A percentile compares a stretch with the other conserved stretches of the same genome.
These are phyloP conservation scores for Zaprionus lachaisei DNA, from an alignment of 1,140 invertebrate species.

Conservation along the genomic window DNA sequence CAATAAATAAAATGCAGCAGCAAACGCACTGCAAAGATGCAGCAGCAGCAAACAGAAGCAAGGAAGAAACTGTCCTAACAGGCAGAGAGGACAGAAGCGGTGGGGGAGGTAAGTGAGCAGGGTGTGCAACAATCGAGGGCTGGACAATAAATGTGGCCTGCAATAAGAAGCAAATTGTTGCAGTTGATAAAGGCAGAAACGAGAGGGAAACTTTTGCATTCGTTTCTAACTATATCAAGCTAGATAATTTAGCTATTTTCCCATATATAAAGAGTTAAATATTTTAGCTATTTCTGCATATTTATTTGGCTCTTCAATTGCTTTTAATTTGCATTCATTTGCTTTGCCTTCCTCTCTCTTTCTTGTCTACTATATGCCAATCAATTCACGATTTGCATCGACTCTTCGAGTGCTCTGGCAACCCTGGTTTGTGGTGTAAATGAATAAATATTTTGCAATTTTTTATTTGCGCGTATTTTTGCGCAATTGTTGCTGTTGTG, in stretches of 20 bases:
- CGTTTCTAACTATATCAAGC: no score
- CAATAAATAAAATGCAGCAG: slow-evolving; percentile 15
- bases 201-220: neutral
- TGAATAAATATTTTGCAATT: slow-evolving; percentile 74
- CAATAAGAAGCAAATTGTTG: neutral
- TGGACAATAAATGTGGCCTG: slow-evolving; percentile 33
- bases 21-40: slow-evolving; percentile 68
- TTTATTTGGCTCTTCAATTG: neutral
- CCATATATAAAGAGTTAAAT: neutral
- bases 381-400: neutral
- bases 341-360: neutral
- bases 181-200: neutral
- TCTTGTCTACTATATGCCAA: neutral
- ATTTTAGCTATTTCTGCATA: neutral
- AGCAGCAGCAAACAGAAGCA: slow-evolving; percentile 54
- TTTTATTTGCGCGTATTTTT: slow-evolving; percentile 61
- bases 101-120: neutral
- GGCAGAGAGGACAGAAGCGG: neutral
- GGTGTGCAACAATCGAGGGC: slow-evolving; percentile 22
- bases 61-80: slow-evolving; percentile 12
- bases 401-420: slow-evolving; percentile 25
- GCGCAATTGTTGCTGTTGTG: slow-evolving; percentile 17
- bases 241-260: neutral
- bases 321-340: neutral
- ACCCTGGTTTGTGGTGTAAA: slow-evolving; percentile 68